Percentiles rank a stretch among this genome's conserved stretches.
Evolutionary conservation across 2,113 vertebrate genomes (phyloP).

Genomic region (Cisticola juncidis): DNA sequence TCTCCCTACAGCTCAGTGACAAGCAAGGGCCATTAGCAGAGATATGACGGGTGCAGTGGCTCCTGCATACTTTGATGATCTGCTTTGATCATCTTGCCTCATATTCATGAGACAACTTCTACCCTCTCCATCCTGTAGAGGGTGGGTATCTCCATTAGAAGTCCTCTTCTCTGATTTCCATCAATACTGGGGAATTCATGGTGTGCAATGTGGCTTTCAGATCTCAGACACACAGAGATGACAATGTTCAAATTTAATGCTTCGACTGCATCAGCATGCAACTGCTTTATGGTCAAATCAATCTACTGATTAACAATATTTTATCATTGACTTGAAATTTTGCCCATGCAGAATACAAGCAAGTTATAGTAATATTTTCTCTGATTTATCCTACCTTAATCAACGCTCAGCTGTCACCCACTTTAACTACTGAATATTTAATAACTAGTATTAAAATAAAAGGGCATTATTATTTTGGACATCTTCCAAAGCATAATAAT

Average conservation of each 20-base stretch:
- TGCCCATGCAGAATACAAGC: background rate
- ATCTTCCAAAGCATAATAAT: background rate
- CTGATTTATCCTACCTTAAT: background rate
- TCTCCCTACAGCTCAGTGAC: background rate
- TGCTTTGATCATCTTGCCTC: background rate
- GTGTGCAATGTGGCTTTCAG: background rate
- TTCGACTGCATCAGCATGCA: background rate
- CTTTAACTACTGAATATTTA: background rate
- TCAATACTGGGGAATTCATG: background rate
- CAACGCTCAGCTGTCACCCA: background rate
- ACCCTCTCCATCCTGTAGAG: background rate
- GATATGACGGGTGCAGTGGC: background rate
- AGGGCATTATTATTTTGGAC: background rate
- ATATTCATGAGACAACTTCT: constrained; percentile 8
- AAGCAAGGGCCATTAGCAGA: background rate
- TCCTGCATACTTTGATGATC: background rate
- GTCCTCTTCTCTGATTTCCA: background rate
- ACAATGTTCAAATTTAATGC: constrained; percentile 17
- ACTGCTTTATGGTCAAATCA: constrained; percentile 30
- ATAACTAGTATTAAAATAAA: background rate
- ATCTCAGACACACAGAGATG: background rate
- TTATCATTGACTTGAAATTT: constrained; percentile 23
- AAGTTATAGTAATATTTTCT: background rate
- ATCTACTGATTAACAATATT: constrained; percentile 32
- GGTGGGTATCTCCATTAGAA: background rate